phyloP scores from a whole-genome alignment of 2,888 invertebrate genomes.

The Abrostola tripartita region DNA sequence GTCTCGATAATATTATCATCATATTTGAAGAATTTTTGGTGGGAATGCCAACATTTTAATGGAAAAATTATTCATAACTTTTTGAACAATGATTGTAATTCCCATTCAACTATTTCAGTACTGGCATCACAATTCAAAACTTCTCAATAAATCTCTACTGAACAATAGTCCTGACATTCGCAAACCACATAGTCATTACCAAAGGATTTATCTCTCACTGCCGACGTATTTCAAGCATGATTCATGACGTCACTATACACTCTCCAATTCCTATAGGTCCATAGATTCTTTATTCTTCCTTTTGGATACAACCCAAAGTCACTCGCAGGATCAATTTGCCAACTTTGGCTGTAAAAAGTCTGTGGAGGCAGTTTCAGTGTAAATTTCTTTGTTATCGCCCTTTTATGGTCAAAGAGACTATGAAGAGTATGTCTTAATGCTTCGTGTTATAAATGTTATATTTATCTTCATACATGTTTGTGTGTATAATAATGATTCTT shows the following conservation, averaged over 20 bases:
- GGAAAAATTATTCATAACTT: background rate
- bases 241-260: constrained; percentile 34
- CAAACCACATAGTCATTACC: constrained; percentile 37
- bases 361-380: constrained; percentile 49
- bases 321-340: constrained; percentile 51
- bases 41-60: too few relatives aligned
- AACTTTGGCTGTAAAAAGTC: constrained; percentile 64
- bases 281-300: constrained; percentile 42
- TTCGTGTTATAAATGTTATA: constrained; percentile 2
- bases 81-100: background rate
- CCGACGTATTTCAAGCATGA: constrained; percentile 31
- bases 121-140: constrained; percentile 21
- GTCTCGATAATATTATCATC: too few relatives aligned
- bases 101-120: constrained; percentile 14
- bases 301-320: constrained; percentile 59
- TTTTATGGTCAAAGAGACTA: constrained; percentile 27
- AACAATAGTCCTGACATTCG: constrained; percentile 36
- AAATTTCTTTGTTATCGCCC: constrained; percentile 37
- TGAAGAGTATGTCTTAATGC: constrained; percentile 7
- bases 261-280: constrained; percentile 25
- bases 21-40: too few relatives aligned
- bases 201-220: constrained; percentile 41
- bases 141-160: constrained; percentile 38
- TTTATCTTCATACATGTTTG: background rate
- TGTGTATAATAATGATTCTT: background rate